Evolutionary conservation across 2,797 vertebrate species (phyloP).

Genomic region (Menidia menidia): DNA sequence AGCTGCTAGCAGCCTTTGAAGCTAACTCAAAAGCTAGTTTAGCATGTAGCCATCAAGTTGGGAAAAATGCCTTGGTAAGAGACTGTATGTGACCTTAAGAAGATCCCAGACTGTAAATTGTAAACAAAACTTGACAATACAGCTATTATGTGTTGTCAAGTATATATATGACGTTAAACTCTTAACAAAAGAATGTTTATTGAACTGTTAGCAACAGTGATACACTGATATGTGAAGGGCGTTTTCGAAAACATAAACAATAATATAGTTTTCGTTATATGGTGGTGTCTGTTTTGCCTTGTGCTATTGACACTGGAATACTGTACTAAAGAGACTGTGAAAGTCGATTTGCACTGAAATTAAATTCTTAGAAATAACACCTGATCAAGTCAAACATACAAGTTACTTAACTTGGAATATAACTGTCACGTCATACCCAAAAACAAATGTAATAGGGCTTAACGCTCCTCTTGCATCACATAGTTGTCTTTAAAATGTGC

Average conservation of each 20-base stretch:
- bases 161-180: too few species aligned
- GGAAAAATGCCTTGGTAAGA: background rate
- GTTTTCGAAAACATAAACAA: background rate
- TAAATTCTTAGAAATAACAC: background rate
- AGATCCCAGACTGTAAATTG: background rate
- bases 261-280: background rate
- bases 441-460: background rate
- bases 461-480: background rate
- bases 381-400: background rate
- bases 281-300: background rate
- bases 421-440: background rate
- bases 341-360: background rate
- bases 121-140: too few species aligned
- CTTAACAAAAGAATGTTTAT: too few species aligned
- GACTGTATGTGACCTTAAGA: constrained; percentile 60
- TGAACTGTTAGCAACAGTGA: background rate
- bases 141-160: background rate
- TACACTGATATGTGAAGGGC: background rate
- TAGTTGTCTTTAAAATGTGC: background rate
- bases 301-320: background rate
- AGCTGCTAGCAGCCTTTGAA: background rate
- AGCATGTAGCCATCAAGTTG: constrained; percentile 36
- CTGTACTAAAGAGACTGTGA: background rate
- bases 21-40: constrained; percentile 40
- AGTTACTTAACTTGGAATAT: background rate